Evolutionary conservation across 2,888 invertebrate species (phyloP).

Genomic region (Lochmaea capreae): DNA sequence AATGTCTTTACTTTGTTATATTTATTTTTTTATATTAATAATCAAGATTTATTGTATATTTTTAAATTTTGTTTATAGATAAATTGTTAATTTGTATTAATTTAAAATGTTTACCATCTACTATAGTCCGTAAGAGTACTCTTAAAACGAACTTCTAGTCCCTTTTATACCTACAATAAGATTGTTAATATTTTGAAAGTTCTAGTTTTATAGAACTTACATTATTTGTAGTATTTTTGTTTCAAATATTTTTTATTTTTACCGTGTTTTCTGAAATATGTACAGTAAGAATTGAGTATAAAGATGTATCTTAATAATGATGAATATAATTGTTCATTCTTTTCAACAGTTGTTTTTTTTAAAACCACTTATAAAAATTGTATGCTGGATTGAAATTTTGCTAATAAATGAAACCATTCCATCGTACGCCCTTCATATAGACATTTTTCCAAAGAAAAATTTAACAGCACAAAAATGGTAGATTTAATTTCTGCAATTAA

Average conservation of each 20-base stretch:
- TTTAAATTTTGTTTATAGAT: neutral
- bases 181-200: constrained; percentile 32
- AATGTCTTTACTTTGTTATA: neutral
- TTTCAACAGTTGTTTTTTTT: constrained; percentile 9
- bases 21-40: neutral
- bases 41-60: neutral
- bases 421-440: too few species aligned
- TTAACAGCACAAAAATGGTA: too few species aligned
- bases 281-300: constrained; percentile 29
- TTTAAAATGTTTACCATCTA: constrained; percentile 19
- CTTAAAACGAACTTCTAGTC: constrained; percentile 35
- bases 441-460: too few species aligned
- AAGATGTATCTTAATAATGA: constrained; percentile 28
- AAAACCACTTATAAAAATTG: too few species aligned
- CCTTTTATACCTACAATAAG: constrained; percentile 40
- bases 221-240: constrained; percentile 26
- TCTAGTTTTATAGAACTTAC: constrained; percentile 48
- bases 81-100: constrained; percentile 10
- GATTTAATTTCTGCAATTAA: too few species aligned
- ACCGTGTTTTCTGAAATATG: constrained; percentile 12
- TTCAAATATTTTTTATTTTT: constrained; percentile 17
- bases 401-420: neutral
- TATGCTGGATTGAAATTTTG: too few species aligned
- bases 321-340: constrained; percentile 33
- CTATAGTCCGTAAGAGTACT: constrained; percentile 21